A percentile compares a stretch with the other conserved stretches of the same genome.
Evolutionary conservation across 2,797 vertebrate genomes (phyloP).

Genomic region (Neoniphon sammara): DNA sequence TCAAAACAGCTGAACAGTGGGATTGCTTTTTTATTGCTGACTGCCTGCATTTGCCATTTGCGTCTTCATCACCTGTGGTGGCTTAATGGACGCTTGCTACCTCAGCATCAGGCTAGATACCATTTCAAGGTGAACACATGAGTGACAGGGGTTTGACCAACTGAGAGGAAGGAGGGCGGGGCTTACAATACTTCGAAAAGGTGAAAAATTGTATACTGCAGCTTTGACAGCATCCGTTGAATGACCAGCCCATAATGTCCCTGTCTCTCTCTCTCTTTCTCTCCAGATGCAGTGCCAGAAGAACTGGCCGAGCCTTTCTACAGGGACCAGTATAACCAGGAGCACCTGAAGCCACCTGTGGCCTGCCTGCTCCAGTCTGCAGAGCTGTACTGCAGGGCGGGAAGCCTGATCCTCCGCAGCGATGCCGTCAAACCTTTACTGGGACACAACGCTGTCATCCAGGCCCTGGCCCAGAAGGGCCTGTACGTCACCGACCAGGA

Average conservation of each 20-base stretch:
- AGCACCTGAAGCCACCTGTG: slow-evolving; percentile 96
- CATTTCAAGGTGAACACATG: too few relatives aligned
- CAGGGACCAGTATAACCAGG: slow-evolving; percentile 96
- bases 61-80: not conserved
- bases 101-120: too few relatives aligned
- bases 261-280: slow-evolving; percentile 7
- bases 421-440: slow-evolving; percentile 96
- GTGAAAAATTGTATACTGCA: not conserved
- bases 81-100: too few relatives aligned
- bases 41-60: not conserved
- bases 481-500: slow-evolving; percentile 98
- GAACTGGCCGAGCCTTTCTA: slow-evolving; percentile 94
- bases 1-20: too few relatives aligned
- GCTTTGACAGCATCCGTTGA: not conserved
- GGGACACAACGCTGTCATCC: slow-evolving; percentile 97
- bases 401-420: slow-evolving; percentile 97
- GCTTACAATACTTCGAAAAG: not conserved
- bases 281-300: slow-evolving; percentile 91
- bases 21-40: too few relatives aligned
- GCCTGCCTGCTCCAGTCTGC: slow-evolving; percentile 94
- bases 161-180: too few relatives aligned
- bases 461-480: slow-evolving; percentile 96
- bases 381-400: slow-evolving; percentile 96
- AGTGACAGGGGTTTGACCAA: too few relatives aligned
- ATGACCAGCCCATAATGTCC: not conserved